phyloP scores from a whole-genome alignment of 2,888 invertebrate species.

The Hirudinaria manillensis region DNA sequence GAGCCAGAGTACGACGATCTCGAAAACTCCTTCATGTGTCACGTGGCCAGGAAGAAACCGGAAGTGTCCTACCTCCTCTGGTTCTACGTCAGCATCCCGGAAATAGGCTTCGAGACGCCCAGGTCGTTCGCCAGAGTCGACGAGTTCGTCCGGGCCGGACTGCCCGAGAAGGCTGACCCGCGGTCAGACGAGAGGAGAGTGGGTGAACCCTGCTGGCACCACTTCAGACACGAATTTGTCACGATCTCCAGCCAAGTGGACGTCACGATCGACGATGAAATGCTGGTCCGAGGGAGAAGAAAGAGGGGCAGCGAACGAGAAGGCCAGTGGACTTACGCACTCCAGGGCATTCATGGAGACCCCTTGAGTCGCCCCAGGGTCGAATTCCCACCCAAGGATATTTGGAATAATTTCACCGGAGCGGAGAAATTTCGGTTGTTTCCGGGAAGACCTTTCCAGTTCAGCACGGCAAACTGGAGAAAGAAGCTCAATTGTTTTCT shows the following conservation, averaged over 20 bases:
- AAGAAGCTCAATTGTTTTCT: no score
- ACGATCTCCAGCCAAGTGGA: conserved; percentile 38
- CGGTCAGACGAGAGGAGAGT: not conserved
- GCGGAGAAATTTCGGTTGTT: conserved; percentile 40
- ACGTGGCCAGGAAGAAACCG: conserved; percentile 45
- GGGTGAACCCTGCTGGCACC: conserved; percentile 6
- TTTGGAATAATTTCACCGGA: conserved; percentile 32
- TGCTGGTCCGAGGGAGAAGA: conserved; percentile 44
- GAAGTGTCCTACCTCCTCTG: conserved; percentile 46
- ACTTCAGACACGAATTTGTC: conserved; percentile 41
- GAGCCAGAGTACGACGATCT: conserved; percentile 7
- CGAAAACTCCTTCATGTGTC: conserved; percentile 42
- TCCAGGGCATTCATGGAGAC: conserved; percentile 23
- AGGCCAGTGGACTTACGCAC: conserved; percentile 28
- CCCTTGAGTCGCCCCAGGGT: not conserved
- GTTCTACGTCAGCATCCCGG: conserved; percentile 45
- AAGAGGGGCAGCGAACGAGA: conserved; percentile 34
- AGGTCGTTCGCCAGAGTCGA: conserved; percentile 33
- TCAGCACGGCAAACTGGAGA: no score
- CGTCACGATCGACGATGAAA: conserved; percentile 42
- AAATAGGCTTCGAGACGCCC: conserved; percentile 37
- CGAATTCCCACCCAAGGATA: conserved; percentile 23
- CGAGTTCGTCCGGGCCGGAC: not conserved
- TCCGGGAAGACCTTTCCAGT: no score
- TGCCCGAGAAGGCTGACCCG: no score